Base-by-base conservation (phyloP, 1,140 invertebrate species). In the Nasonia giraulti region DNA sequence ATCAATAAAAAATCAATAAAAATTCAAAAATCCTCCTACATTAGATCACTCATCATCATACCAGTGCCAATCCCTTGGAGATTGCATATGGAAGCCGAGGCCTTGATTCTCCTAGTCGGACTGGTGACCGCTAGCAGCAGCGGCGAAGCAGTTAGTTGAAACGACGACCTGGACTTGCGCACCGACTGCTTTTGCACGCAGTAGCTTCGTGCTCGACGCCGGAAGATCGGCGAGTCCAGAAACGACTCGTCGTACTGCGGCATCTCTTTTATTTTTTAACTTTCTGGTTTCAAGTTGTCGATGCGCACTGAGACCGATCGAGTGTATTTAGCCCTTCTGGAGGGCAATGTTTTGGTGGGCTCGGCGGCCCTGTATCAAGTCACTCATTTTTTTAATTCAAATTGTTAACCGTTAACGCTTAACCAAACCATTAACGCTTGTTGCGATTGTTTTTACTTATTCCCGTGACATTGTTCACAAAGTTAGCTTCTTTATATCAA, bases 181-280 rank as follows among this genome's bases (percentile, higher is more conserved):
- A 90, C 88, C 83, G 88, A 85, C 80, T 89, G 89, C 88, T 92
- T 93, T 73, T 92, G 90, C 85, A 93, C 89, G 82, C 91, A 91
- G 84, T 93, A 93, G 83, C 91, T 93, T 66, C 91, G 91, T n/a
- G 91, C 90, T n/a, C 92, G 91, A 71, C 91, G 90, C 75, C 91
- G 90, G 86, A 93, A 93, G 68, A 91, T 86, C 80, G 91, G 91
- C 85, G 92, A 92, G 78, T 92, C 89, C 37, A 92, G 89, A 81
- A 93, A 92, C 17, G 89, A 90, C 69, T 93, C 92, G 88, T 93
- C 92, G 90, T 92, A 93, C 66, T 93, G 92, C 71, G 92, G 91
- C 92, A 93, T 93, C 83, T 88, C 44, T 73, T 71, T n/a, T 71
- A 37, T 37, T 71, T 27, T 71, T 73, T 73, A 14, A 4, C 17